phyloP scores from a whole-genome alignment of 2,888 invertebrate genomes.

The Parnassius glacialis region DNA sequence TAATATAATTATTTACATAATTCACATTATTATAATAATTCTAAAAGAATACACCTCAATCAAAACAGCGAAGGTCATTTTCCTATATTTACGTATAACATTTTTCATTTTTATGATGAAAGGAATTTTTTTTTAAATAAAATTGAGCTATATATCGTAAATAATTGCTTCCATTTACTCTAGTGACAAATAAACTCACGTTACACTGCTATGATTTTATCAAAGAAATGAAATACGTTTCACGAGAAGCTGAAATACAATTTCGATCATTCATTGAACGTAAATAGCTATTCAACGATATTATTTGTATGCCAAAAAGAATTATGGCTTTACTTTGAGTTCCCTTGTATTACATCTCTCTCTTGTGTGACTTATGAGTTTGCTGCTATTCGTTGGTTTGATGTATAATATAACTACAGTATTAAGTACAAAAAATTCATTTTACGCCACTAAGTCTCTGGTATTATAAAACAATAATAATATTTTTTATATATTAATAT shows the following conservation, averaged over 20 bases:
- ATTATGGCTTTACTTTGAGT: constrained; percentile 12
- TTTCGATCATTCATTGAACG: constrained; percentile 20
- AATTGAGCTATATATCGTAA: neutral
- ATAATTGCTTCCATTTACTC: neutral
- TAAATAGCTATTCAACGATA: constrained; percentile 25
- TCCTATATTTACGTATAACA: too few relatives aligned
- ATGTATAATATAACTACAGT: neutral
- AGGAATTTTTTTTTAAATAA: neutral
- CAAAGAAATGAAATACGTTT: constrained; percentile 9
- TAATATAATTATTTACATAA: too few relatives aligned
- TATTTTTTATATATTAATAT: too few relatives aligned
- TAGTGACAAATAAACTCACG: constrained; percentile 6
- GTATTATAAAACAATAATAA: too few relatives aligned
- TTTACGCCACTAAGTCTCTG: too few relatives aligned
- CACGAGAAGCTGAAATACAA: constrained; percentile 14
- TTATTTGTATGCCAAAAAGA: constrained; percentile 23
- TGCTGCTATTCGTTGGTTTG: constrained; percentile 15
- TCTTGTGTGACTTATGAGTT: constrained; percentile 16
- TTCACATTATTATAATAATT: too few relatives aligned
- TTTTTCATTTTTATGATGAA: too few relatives aligned
- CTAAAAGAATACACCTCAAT: too few relatives aligned
- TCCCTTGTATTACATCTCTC: constrained; percentile 19
- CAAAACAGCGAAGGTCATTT: too few relatives aligned
- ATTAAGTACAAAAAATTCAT: too few relatives aligned
- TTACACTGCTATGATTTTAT: constrained; percentile 3